Base-by-base conservation (phyloP, 2,113 vertebrate genomes). In the Hydrochoerus hydrochaeris region DNA sequence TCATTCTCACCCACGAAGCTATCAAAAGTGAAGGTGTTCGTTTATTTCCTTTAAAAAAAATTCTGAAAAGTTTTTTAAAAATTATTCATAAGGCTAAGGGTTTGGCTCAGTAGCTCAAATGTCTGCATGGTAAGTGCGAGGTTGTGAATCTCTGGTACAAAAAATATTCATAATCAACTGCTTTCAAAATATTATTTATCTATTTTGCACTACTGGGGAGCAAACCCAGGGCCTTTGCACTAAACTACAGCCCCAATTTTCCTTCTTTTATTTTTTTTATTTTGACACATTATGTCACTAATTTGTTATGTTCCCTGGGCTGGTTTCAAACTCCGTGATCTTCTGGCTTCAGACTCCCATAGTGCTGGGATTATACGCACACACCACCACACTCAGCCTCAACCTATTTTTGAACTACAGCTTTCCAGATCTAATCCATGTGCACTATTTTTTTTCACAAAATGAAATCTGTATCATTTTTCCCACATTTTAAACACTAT, bases 391-490 rank as follows among this genome's bases (percentile, higher is more conserved):
- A 8, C 5, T 6, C 44, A 5, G 75, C 44, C 9, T 4, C 46
- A 32, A 80, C 30, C 30, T 1, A 19, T 54, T 80, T 52, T 49
- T 54, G 19, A 82, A 58, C 41, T 54, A 1, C 12, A 0, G 13
- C 24, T 24, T 85, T 77, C 58, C 0, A 46, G 80, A 87, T 77
- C 57, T 87, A 20, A n/a, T 32, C 41, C 90, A 19, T 67, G 52
- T 73, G 88, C 65, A 62, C 49, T 58, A n/a, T 54, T 93, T 44
- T 58, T 93, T 80, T 91, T 95, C 52, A 69, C 14, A 49, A 89
- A 93, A 89, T 75, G 19, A 35, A n/a, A 89, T 84, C 32, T 75
- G 13, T 69, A n/a, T 58, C 90, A 28, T 81, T 95, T 91, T 93
- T 57, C 49, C 77, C 80, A 58, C 81, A 54, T 85, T 90, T 90